Conservation (phyloP, 2,888 invertebrate genomes). For the Anodontia alba region DNA sequence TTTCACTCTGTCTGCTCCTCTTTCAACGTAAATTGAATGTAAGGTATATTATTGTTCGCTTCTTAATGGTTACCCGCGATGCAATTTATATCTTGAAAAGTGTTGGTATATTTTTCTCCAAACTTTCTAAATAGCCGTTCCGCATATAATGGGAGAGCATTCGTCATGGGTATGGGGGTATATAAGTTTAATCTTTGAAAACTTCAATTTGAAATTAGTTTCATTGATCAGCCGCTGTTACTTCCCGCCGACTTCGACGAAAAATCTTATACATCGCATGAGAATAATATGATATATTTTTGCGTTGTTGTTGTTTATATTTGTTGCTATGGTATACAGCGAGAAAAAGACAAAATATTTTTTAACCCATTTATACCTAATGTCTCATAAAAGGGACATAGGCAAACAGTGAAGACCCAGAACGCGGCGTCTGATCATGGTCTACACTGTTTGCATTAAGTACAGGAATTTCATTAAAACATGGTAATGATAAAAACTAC, state of each 20-base stretch:
- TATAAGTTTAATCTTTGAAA: conserved; percentile 6
- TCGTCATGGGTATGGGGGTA: conserved; percentile 53
- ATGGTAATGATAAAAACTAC: too few species aligned
- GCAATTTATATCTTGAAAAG: conserved; percentile 64
- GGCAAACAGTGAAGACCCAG: too few species aligned
- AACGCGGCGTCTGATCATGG: too few species aligned
- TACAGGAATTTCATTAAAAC: too few species aligned
- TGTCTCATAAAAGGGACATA: too few species aligned
- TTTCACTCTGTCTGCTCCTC: neutral
- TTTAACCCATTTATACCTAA: too few species aligned
- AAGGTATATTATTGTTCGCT: neutral
- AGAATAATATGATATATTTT: neutral
- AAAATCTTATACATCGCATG: neutral
- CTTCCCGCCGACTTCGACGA: neutral
- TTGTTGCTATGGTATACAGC: neutral
- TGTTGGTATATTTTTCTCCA: conserved; percentile 62
- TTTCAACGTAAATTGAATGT: conserved; percentile 11
- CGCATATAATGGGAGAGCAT: conserved; percentile 51
- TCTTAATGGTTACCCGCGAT: conserved; percentile 49
- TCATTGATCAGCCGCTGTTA: conserved; percentile 20
- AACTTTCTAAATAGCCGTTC: conserved; percentile 59
- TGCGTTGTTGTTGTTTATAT: conserved; percentile 1
- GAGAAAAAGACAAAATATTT: too few species aligned
- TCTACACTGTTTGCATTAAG: too few species aligned
- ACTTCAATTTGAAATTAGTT: conserved; percentile 26